phyloP scores from a whole-genome alignment of 2,888 invertebrate genomes.

The Tholera decimalis region DNA sequence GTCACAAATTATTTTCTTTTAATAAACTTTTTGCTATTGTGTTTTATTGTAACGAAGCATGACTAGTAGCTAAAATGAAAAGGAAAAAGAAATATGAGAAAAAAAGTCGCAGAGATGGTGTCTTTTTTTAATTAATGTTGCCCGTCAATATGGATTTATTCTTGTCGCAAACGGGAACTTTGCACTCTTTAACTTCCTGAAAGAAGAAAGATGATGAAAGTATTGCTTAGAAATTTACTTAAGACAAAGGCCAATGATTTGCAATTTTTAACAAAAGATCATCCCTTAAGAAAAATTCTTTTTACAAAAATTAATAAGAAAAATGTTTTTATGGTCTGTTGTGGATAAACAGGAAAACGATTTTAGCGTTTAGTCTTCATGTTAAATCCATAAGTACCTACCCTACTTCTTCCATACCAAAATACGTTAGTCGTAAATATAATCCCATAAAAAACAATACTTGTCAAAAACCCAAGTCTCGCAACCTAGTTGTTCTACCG shows the following conservation, averaged over 20 bases:
- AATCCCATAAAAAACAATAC: no score
- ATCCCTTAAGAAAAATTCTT: conserved; percentile 12
- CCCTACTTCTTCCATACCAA: no score
- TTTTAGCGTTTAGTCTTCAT: not conserved
- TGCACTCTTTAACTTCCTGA: conserved; percentile 23
- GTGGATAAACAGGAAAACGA: not conserved
- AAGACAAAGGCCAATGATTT: conserved; percentile 35
- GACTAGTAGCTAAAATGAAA: conserved; percentile 25
- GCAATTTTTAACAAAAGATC: conserved; percentile 24
- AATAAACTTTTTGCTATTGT: conserved; percentile 34
- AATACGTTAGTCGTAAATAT: no score
- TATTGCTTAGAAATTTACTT: conserved; percentile 22
- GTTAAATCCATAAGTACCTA: no score
- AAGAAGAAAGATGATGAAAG: no score
- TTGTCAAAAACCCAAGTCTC: no score
- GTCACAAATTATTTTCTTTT: conserved; percentile 21
- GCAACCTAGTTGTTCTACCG: no score
- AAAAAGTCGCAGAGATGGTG: conserved; percentile 24
- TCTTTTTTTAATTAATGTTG: conserved; percentile 47
- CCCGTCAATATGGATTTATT: conserved; percentile 37
- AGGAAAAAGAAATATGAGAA: conserved; percentile 26
- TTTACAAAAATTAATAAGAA: not conserved
- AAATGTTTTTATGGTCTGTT: not conserved
- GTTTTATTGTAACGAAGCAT: conserved; percentile 29
- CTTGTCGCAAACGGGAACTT: conserved; percentile 40